phyloP scores from a whole-genome alignment of 2,888 invertebrate genomes.

The Bellardia pandia region DNA sequence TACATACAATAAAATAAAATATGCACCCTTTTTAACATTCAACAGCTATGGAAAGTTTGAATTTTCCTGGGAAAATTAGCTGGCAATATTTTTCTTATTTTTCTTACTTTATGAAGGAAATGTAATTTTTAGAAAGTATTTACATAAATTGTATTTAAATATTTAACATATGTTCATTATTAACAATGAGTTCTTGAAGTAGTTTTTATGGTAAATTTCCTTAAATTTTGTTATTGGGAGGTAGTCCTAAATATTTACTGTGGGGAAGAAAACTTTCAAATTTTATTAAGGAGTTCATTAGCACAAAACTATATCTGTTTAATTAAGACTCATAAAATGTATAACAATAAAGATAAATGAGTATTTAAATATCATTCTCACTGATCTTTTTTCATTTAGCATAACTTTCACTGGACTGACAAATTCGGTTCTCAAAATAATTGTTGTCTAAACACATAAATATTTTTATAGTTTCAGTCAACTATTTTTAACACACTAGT shows the following conservation, averaged over 20 bases:
- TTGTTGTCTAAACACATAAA: too few species aligned
- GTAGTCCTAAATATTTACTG: not conserved
- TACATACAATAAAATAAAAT: not conserved
- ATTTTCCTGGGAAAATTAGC: conserved; percentile 10
- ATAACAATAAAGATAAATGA: too few species aligned
- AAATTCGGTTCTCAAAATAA: too few species aligned
- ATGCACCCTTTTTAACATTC: not conserved
- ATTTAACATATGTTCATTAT: not conserved
- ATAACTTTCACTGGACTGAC: too few species aligned
- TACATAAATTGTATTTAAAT: not conserved
- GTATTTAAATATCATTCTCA: too few species aligned
- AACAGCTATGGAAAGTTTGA: not conserved
- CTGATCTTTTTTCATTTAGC: too few species aligned
- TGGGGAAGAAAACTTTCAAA: not conserved
- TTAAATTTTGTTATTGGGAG: not conserved
- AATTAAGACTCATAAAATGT: too few species aligned
- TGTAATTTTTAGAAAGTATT: not conserved
- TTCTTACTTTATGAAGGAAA: not conserved
- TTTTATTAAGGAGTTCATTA: not conserved
- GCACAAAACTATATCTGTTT: too few species aligned
- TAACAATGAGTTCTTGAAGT: not conserved
- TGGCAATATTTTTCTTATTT: not conserved
- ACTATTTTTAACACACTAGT: too few species aligned
- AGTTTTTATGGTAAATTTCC: not conserved
- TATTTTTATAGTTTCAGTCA: too few species aligned